Evolutionary conservation across 2,113 vertebrate genomes (phyloP), one percentile per base, ranked within the genome.

Genomic region (Shinisaurus crocodilurus): DNA sequence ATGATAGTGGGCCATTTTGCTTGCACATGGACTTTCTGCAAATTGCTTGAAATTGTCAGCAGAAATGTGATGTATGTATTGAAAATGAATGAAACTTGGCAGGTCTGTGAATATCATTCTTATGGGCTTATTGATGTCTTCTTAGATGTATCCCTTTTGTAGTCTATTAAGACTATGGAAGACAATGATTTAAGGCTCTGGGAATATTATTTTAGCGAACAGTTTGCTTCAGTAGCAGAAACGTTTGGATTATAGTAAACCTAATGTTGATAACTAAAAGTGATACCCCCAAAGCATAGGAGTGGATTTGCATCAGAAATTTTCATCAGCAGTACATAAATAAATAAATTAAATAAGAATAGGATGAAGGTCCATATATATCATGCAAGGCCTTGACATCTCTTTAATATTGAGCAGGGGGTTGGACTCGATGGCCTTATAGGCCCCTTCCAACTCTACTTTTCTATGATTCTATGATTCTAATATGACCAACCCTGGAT

Each of bases 71-170:
- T 4, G 67, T 0, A 63, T 2, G 83, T 27, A 88, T 4, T 74
- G 91, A 93, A 94, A 90, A 92, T 65, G 0, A 89, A 93, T 92
- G 13, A 82, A 85, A 88, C 45, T 81, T 90, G 80, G 0, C 74
- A 88, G 65, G 27, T 84, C 43, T 91, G 63, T 75, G 76, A 93
- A 77, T 60, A 92, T 63, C 0, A 87, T 92, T 94, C 32, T 90
- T 90, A 84, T 75, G 74, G n/a, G 3, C 5, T 93, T 92, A 91
- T 85, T 94, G 91, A 94, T 32, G 40, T 9, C 25, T 5, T 79
- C 87, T 92, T 92, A 32, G 90, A 88, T 69, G 79, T 20, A 13
- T 6, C 5, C 1, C 84, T 20, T 10, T 89, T 77, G 82, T 75
- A 89, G 90, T 90, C 4, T 5, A 83, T 90, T 79, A 88, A 57